Evolutionary conservation across 2,797 vertebrate species (phyloP).

Genomic region (Triplophysa bombifrons): DNA sequence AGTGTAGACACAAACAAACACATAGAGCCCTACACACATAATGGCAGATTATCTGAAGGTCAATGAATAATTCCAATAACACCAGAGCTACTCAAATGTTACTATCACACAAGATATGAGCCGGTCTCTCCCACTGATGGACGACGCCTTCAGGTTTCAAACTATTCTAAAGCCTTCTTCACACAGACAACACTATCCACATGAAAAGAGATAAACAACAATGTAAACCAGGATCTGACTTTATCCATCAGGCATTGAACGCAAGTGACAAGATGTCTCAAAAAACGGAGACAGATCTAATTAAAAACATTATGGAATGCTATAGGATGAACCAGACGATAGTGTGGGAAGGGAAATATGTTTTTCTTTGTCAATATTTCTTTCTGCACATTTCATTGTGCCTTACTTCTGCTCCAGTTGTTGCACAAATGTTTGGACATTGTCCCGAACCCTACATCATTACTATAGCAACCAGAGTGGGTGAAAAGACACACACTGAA

Average conservation of each 20-base stretch:
- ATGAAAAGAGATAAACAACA: no score
- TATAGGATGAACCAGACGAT: background rate
- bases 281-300: no score
- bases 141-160: background rate
- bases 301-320: background rate
- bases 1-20: background rate
- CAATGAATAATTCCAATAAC: conserved; percentile 20
- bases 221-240: background rate
- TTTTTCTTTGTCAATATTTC: background rate
- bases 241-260: background rate
- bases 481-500: background rate
- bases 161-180: background rate
- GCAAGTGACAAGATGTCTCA: no score
- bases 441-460: background rate
- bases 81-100: conserved; percentile 1
- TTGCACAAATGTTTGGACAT: background rate
- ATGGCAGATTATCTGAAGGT: conserved; percentile 44
- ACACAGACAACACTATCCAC: background rate
- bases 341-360: background rate
- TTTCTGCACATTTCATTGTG: background rate
- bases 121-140: background rate
- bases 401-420: background rate
- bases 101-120: conserved; percentile 26
- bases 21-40: background rate
- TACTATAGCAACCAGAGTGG: conserved; percentile 16